These are phyloP conservation scores for Sebastes vulpes DNA, from an alignment of 2,797 vertebrate species.

Conservation along the genomic window DNA sequence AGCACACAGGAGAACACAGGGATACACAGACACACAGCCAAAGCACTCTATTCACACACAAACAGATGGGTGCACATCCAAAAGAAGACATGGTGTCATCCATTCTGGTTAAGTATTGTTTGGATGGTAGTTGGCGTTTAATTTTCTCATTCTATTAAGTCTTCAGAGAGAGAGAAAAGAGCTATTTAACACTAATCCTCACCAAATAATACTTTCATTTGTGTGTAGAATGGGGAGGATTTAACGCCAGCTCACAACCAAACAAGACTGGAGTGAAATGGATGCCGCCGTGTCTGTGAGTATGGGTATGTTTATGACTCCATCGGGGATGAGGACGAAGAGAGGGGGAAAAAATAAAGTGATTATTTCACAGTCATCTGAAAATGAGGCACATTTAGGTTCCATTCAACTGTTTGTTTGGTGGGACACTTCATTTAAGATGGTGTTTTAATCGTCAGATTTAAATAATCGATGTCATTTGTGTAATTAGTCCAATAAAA, in stretches of 20 bases:
- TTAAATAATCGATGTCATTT: background rate
- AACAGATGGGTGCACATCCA: conserved; percentile 28
- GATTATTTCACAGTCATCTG: conserved; percentile 3
- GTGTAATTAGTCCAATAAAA: background rate
- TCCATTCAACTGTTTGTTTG: background rate
- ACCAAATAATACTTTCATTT: conserved; percentile 65
- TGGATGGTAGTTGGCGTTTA: conserved; percentile 44
- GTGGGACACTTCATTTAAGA: background rate
- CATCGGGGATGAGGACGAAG: background rate
- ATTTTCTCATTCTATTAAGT: conserved; percentile 67
- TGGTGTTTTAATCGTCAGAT: background rate
- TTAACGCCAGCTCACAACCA: conserved; percentile 70
- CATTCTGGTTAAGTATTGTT: conserved; percentile 54
- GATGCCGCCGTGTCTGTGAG: conserved; percentile 30
- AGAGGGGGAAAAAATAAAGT: background rate
- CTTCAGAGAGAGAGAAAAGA: conserved; percentile 59
- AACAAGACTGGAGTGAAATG: conserved; percentile 49
- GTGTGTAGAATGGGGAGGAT: conserved; percentile 69
- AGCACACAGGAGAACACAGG: background rate
- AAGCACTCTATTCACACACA: background rate
- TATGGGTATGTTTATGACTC: conserved; percentile 12
- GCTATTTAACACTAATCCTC: conserved; percentile 75
- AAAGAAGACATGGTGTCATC: conserved; percentile 34
- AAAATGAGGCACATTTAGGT: background rate
- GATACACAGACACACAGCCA: background rate